phyloP scores from a whole-genome alignment of 2,797 vertebrate species.

The Capromys pilorides region DNA sequence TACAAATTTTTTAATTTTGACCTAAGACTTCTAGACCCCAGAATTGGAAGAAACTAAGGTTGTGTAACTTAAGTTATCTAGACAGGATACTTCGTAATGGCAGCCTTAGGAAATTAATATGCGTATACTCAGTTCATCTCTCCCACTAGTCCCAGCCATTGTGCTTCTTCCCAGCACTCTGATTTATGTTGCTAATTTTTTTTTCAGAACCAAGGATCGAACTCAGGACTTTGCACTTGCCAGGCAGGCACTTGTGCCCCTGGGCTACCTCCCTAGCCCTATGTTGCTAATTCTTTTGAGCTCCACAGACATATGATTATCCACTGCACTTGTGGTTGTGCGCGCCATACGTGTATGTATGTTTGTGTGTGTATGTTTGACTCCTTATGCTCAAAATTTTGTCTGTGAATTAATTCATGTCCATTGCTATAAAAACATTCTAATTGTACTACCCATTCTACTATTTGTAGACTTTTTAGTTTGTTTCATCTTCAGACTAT shows the following conservation, averaged over 20 bases:
- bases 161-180: not conserved
- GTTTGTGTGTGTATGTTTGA: not conserved
- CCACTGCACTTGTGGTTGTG: not conserved
- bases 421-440: constrained; percentile 46
- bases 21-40: not conserved
- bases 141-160: not conserved
- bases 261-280: not conserved
- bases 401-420: not conserved
- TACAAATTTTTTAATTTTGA: not conserved
- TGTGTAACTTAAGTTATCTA: not conserved
- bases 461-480: not conserved
- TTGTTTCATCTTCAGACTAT: not conserved
- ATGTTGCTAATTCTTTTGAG: not conserved
- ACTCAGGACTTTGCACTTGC: too few relatives aligned
- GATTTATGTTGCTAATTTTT: not conserved
- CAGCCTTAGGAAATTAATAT: not conserved
- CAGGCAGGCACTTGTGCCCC: not conserved
- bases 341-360: not conserved
- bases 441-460: not conserved
- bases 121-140: not conserved
- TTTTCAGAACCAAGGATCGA: too few relatives aligned
- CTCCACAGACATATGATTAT: not conserved
- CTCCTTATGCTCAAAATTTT: not conserved
- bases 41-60: not conserved
- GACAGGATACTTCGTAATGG: not conserved